Evolutionary conservation across 1,140 invertebrate species (phyloP).

Genomic region (Coelopa frigida): DNA sequence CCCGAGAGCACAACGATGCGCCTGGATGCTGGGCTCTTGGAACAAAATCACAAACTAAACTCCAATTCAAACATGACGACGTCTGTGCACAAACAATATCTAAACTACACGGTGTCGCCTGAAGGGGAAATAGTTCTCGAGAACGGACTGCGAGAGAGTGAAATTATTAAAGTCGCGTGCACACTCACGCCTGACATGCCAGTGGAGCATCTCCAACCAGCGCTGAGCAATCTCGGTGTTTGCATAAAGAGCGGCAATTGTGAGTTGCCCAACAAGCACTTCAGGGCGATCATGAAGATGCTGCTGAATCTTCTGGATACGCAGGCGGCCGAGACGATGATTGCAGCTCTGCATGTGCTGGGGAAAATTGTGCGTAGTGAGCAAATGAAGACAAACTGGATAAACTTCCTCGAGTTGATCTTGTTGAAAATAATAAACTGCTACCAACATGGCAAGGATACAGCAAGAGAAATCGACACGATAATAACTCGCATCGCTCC

Average conservation of each 20-base stretch:
- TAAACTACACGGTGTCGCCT: slow-evolving; percentile 16
- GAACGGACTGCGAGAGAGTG: slow-evolving; percentile 43
- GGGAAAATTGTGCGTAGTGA: slow-evolving; percentile 72
- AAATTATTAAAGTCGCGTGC: slow-evolving; percentile 42
- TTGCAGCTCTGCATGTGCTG: slow-evolving; percentile 67
- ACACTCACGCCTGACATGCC: slow-evolving; percentile 34
- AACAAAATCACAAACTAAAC: slow-evolving; percentile 19
- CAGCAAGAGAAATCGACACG: slow-evolving; percentile 48
- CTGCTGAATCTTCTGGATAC: slow-evolving; percentile 65
- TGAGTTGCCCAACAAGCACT: slow-evolving; percentile 49
- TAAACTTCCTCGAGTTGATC: slow-evolving; percentile 80
- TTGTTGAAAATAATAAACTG: slow-evolving; percentile 79
- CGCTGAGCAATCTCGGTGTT: slow-evolving; percentile 43
- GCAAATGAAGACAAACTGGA: slow-evolving; percentile 68
- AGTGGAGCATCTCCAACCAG: slow-evolving; percentile 29
- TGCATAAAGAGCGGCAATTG: slow-evolving; percentile 47
- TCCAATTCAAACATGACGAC: no score
- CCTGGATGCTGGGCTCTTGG: slow-evolving; percentile 22
- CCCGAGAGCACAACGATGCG: slow-evolving; percentile 43
- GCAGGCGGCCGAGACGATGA: slow-evolving; percentile 59
- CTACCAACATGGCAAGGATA: slow-evolving; percentile 71
- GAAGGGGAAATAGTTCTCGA: slow-evolving; percentile 40
- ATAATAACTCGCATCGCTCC: slow-evolving; percentile 63
- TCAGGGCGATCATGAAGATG: slow-evolving; percentile 65
- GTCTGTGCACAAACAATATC: not conserved